Evolutionary conservation across 1,140 invertebrate genomes (phyloP).

Genomic region (Rhagoletis pomonella): DNA sequence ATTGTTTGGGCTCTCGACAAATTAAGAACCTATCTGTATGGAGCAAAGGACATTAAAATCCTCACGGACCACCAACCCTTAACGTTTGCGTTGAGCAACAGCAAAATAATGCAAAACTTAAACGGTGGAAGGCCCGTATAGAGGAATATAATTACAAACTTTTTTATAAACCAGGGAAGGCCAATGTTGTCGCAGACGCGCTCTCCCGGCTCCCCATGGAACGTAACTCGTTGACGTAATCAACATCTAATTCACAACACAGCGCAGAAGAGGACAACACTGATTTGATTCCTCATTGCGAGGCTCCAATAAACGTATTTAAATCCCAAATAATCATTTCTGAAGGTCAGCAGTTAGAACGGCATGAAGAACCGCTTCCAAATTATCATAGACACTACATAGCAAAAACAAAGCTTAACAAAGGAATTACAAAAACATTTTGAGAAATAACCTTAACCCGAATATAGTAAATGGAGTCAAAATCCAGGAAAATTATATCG

Average conservation of each 20-base stretch:
- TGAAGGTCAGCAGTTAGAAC: not conserved
- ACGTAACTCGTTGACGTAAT: not conserved
- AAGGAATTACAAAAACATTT: not conserved
- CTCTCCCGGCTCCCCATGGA: slow-evolving; percentile 57
- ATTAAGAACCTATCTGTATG: slow-evolving; percentile 64
- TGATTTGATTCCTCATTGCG: slow-evolving; percentile 33
- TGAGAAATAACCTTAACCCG: slow-evolving; percentile 34
- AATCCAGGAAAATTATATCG: slow-evolving; percentile 29
- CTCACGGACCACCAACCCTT: slow-evolving; percentile 70
- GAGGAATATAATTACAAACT: slow-evolving; percentile 55
- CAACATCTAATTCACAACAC: slow-evolving; percentile 16
- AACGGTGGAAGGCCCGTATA: slow-evolving; percentile 53
- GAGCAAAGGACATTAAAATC: slow-evolving; percentile 60
- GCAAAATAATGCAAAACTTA: slow-evolving; percentile 65
- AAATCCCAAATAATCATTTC: slow-evolving; percentile 41
- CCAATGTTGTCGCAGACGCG: slow-evolving; percentile 22
- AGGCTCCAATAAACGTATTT: slow-evolving; percentile 53
- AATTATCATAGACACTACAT: slow-evolving; percentile 10
- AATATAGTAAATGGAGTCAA: slow-evolving; percentile 56
- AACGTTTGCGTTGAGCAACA: slow-evolving; percentile 69
- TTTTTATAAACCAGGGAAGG: slow-evolving; percentile 28
- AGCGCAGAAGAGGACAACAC: slow-evolving; percentile 50
- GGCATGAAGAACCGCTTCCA: slow-evolving; percentile 39
- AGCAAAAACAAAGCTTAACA: not conserved
- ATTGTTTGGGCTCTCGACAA: slow-evolving; percentile 71